phyloP scores from a whole-genome alignment of 2,113 vertebrate genomes.

The Spea bombifrons region DNA sequence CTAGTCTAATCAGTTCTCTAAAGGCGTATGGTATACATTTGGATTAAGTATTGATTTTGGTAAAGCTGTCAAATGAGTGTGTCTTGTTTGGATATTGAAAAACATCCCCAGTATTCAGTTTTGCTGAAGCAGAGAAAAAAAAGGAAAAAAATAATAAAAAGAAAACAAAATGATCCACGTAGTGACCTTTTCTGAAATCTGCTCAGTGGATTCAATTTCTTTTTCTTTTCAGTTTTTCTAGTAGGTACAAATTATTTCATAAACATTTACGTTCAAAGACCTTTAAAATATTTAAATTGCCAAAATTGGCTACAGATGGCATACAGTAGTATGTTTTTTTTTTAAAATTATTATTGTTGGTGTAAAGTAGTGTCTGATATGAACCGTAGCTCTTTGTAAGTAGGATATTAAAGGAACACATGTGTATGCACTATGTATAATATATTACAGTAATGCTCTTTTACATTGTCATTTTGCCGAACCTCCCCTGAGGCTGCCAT shows the following conservation, averaged over 20 bases:
- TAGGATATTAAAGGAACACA: too few relatives aligned
- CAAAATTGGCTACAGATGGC: too few relatives aligned
- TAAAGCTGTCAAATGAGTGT: slow-evolving; percentile 28
- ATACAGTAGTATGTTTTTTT: too few relatives aligned
- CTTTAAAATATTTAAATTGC: too few relatives aligned
- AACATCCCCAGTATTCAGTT: slow-evolving; percentile 7
- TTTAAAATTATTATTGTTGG: too few relatives aligned
- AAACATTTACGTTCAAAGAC: background rate
- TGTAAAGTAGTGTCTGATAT: too few relatives aligned
- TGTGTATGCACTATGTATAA: too few relatives aligned
- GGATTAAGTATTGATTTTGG: slow-evolving; percentile 38
- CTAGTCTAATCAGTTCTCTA: slow-evolving; percentile 31
- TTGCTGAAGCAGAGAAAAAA: slow-evolving; percentile 12
- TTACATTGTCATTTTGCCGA: too few relatives aligned
- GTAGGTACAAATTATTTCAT: slow-evolving; percentile 10
- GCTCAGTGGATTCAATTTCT: slow-evolving; percentile 13
- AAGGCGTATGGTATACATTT: slow-evolving; percentile 29
- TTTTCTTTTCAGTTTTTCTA: background rate
- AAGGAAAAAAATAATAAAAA: background rate
- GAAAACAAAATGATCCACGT: slow-evolving; percentile 17
- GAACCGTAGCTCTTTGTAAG: too few relatives aligned
- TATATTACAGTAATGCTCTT: too few relatives aligned
- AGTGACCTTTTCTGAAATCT: slow-evolving; percentile 33
- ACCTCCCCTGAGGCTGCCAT: too few relatives aligned
- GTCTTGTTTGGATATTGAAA: slow-evolving; percentile 36